Evolutionary conservation across 2,113 vertebrate species (phyloP), one percentile per base, ranked within the genome.

Genomic region (Gasterosteus aculeatus): DNA sequence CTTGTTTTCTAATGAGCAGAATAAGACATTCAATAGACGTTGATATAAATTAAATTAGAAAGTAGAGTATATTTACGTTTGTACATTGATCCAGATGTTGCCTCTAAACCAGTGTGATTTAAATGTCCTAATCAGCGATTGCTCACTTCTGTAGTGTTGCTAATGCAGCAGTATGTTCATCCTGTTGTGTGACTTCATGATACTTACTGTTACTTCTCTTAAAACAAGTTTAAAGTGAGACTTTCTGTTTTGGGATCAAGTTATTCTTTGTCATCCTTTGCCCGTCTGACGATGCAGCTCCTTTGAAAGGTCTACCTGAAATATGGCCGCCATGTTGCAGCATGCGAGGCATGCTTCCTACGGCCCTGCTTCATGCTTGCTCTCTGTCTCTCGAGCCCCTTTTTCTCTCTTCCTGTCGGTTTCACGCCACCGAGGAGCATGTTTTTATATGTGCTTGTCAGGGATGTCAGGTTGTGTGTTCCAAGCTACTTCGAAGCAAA

Each of bases 311-410:
- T 19, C 2, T 72, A 58, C 75, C 73, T 78, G 5, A 72, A 87
- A 85, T n/a, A 77, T 75, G 69, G 81, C 53, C 22, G 70, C 73
- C 73, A 53, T 59, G 11, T 35, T 67, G 42, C n/a, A 5, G 18
- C 88, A 92, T 91, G 91, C 53, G 67, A 90, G 90, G 86, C 91
- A 87, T 90, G 88, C 78, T 83, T 58, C 58, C 65, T 59, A 31
- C 2, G 18, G 57, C 69, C 72, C 22, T 78, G 57, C 75, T 57
- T 86, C 82, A 77, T 83, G 86, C 89, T 84, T 82, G 89, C 69
- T 77, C 78, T 69, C 70, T 80, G 64, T 80, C 69, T 70, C 65
- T 75, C 62, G 65, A 35, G 42, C 65, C 11, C 58, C 33, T 68
- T 44, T 26, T 66, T 44, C 59, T 61, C 68, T 60, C 63, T 68